Evolutionary conservation across 2,888 invertebrate genomes (phyloP), one percentile per base, ranked within the genome.

Genomic region (Laothoe populi): DNA sequence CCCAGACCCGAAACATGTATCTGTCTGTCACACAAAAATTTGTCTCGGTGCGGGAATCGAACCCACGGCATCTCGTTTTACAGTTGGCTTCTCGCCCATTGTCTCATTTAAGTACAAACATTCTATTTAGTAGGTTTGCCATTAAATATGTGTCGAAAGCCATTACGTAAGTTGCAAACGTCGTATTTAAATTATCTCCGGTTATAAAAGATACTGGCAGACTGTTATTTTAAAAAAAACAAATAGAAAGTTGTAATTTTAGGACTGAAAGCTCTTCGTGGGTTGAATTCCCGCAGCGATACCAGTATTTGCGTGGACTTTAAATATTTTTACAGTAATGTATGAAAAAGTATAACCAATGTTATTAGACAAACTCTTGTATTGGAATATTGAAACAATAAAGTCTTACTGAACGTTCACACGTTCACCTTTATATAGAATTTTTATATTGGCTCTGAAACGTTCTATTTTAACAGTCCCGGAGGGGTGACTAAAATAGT

Each of bases 401-500:
- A 11, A 44, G 16, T 42, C 16, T 71, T 69, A 24, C 44, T 40
- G 61, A 42, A 16, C 8, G 61, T 68, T 75, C 68, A 70, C 69
- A 67, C 70, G 72, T 74, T 75, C 68, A 70, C 69, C 68, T 70
- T 71, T 74, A 82, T 87, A 90, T 84, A 84, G 84, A 85, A 87
- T 87, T 86, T 82, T 86, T 86, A 87, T 87, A 84, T 76, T 71
- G 78, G 79, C 77, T 78, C 75, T 76, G 75, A 73, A 77, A 74
- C 76, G 76, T 83, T 89, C 87, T 89, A 88, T 91, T 90, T 89
- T 86, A 84, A 85, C 81, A 77, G 72, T 74, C 71, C 82, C 79
- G 73, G 78, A 85, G 87, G 87, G 87, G 79, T 76, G 82, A 74
- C 84, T 69, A 83, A 87, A 89, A 90, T 90, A 90, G 84, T 84